A percentile compares a stretch with the other conserved stretches of the same genome.
Conservation (phyloP, 1,140 invertebrate species). For the Polypedilum pembai region DNA sequence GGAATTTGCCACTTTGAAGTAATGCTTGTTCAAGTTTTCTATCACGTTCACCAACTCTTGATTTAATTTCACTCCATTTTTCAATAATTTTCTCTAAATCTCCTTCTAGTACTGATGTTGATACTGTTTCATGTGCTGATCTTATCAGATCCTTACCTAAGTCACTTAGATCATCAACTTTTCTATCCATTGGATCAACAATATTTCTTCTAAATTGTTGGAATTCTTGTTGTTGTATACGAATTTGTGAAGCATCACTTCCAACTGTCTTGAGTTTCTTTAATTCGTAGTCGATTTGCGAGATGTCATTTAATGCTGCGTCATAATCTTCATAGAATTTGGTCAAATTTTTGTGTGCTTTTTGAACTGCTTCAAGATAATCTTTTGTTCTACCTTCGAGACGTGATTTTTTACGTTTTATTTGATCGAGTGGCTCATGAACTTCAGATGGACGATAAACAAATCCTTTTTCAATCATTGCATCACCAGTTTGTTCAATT, state of each 20-base stretch:
- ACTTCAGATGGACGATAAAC: slow-evolving; percentile 71
- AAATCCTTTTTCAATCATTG: slow-evolving; percentile 72
- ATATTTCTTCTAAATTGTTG: slow-evolving; percentile 58
- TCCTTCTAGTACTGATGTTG: slow-evolving; percentile 72
- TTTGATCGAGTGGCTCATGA: slow-evolving; percentile 64
- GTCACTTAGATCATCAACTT: slow-evolving; percentile 74
- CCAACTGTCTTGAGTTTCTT: slow-evolving; percentile 76
- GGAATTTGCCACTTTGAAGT: slow-evolving; percentile 91
- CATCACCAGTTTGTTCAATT: slow-evolving; percentile 63
- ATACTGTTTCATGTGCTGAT: slow-evolving; percentile 77
- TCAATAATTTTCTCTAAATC: slow-evolving; percentile 88
- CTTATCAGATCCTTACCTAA: slow-evolving; percentile 78
- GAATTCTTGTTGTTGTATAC: slow-evolving; percentile 86
- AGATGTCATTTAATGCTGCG: slow-evolving; percentile 65
- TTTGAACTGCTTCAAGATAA: slow-evolving; percentile 68
- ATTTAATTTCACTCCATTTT: slow-evolving; percentile 85
- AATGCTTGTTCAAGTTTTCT: slow-evolving; percentile 81
- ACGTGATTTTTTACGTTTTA: slow-evolving; percentile 68
- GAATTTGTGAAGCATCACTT: slow-evolving; percentile 83
- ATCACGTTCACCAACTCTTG: slow-evolving; percentile 84
- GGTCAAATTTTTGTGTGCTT: slow-evolving; percentile 65
- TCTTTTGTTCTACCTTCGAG: slow-evolving; percentile 67
- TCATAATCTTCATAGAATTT: slow-evolving; percentile 74
- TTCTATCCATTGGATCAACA: slow-evolving; percentile 72
- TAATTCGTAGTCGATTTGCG: slow-evolving; percentile 65